phyloP scores from a whole-genome alignment of 2,888 invertebrate species.

The Mythimna vitellina region DNA sequence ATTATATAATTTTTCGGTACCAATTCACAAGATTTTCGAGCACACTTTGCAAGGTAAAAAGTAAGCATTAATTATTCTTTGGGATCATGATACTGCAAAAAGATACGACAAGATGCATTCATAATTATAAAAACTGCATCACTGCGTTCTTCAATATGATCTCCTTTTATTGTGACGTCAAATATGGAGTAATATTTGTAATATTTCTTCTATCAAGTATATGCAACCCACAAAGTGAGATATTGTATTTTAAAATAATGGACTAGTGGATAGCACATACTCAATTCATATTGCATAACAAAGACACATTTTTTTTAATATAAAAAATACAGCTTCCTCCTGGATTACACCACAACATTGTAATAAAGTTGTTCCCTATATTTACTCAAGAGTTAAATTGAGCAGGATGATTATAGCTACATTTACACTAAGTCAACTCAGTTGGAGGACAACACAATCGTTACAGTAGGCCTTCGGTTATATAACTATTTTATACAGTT shows the following conservation, averaged over 20 bases:
- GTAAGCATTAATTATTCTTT: slow-evolving; percentile 38
- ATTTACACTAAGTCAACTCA: slow-evolving; percentile 87
- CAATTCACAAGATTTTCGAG: slow-evolving; percentile 20
- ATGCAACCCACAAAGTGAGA: slow-evolving; percentile 54
- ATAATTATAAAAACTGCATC: slow-evolving; percentile 28
- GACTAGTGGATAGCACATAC: slow-evolving; percentile 64
- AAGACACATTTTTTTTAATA: slow-evolving; percentile 49
- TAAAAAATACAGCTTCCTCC: slow-evolving; percentile 78
- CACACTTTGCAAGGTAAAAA: slow-evolving; percentile 32
- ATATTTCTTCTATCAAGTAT: slow-evolving; percentile 46
- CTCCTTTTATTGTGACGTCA: slow-evolving; percentile 23
- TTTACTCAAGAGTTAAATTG: slow-evolving; percentile 87
- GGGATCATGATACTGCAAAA: slow-evolving; percentile 41
- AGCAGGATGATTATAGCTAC: slow-evolving; percentile 87
- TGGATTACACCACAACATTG: slow-evolving; percentile 71
- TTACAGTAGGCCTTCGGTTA: slow-evolving; percentile 86
- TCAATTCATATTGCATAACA: slow-evolving; percentile 52
- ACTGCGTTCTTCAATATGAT: slow-evolving; percentile 25
- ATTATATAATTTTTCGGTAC: neutral
- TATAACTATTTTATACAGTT: slow-evolving; percentile 87
- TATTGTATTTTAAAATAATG: slow-evolving; percentile 55
- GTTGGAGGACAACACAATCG: slow-evolving; percentile 84
- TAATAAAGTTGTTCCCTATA: slow-evolving; percentile 80
- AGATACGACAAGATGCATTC: slow-evolving; percentile 8
- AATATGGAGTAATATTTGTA: slow-evolving; percentile 19